These are phyloP conservation scores for Coenonympha arcania DNA, from an alignment of 2,888 invertebrate genomes.

Conservation along the genomic window DNA sequence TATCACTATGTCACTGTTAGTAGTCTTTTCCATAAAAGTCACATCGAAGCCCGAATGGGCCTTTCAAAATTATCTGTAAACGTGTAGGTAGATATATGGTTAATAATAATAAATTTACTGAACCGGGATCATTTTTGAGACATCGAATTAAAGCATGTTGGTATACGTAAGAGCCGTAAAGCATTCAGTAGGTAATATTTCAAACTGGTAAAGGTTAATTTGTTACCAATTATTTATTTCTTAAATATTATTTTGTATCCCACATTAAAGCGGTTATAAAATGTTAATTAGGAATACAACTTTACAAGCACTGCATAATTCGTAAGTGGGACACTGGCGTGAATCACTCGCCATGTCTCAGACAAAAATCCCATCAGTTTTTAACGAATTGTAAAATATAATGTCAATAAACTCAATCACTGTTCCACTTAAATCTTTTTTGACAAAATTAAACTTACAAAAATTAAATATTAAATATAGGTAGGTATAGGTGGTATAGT, in stretches of 20 bases:
- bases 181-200: constrained; percentile 22
- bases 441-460: too few species aligned
- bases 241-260: constrained; percentile 23
- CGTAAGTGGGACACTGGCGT: not conserved
- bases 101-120: not conserved
- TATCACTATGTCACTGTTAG: too few species aligned
- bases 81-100: not conserved
- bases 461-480: too few species aligned
- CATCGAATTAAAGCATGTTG: not conserved
- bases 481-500: too few species aligned
- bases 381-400: not conserved
- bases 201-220: constrained; percentile 19
- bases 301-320: not conserved
- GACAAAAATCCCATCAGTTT: not conserved
- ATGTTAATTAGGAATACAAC: constrained; percentile 8
- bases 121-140: not conserved
- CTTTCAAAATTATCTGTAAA: not conserved
- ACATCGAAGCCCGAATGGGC: too few species aligned
- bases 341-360: not conserved
- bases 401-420: too few species aligned
- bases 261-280: constrained; percentile 20
- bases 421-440: too few species aligned
- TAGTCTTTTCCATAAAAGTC: too few species aligned
- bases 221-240: constrained; percentile 20
- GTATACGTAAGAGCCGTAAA: constrained; percentile 15